A percentile compares a stretch with the other conserved stretches of the same genome.
Evolutionary conservation across 2,888 invertebrate genomes (phyloP).

Genomic region (Frankliniella intonsa): DNA sequence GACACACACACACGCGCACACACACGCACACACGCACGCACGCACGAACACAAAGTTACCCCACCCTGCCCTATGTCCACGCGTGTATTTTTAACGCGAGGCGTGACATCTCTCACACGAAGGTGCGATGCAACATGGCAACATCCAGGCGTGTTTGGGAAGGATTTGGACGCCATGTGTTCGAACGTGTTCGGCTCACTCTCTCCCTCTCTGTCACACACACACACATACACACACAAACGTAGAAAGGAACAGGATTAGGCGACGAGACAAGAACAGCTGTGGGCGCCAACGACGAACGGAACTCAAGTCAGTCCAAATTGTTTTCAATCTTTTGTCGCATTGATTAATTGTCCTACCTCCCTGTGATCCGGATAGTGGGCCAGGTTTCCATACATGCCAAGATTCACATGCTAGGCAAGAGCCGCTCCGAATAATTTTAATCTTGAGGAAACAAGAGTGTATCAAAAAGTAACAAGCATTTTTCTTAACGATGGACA

Average conservation of each 20-base stretch:
- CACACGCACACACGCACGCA: too few species aligned
- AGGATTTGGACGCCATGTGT: slow-evolving; percentile 18
- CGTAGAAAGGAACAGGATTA: neutral
- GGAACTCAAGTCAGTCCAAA: neutral
- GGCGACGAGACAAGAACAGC: neutral
- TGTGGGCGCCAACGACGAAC: neutral
- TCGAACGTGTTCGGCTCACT: neutral
- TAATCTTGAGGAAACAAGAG: too few species aligned
- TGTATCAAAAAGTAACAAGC: too few species aligned
- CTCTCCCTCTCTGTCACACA: neutral
- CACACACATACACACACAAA: neutral
- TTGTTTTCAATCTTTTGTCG: slow-evolving; percentile 17
- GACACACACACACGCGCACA: neutral
- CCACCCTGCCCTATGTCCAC: neutral
- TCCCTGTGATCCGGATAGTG: too few species aligned
- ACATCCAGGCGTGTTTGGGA: neutral
- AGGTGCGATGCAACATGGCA: neutral
- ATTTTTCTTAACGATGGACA: too few species aligned
- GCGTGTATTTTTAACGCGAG: slow-evolving; percentile 23
- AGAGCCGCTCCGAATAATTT: too few species aligned
- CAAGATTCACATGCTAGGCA: too few species aligned
- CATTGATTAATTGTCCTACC: too few species aligned
- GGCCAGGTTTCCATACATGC: too few species aligned
- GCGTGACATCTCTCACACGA: slow-evolving; percentile 24
- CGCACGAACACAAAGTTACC: neutral